These are phyloP conservation scores for Drosophila tsacasi DNA, from an alignment of 1,140 invertebrate genomes.

Conservation along the genomic window DNA sequence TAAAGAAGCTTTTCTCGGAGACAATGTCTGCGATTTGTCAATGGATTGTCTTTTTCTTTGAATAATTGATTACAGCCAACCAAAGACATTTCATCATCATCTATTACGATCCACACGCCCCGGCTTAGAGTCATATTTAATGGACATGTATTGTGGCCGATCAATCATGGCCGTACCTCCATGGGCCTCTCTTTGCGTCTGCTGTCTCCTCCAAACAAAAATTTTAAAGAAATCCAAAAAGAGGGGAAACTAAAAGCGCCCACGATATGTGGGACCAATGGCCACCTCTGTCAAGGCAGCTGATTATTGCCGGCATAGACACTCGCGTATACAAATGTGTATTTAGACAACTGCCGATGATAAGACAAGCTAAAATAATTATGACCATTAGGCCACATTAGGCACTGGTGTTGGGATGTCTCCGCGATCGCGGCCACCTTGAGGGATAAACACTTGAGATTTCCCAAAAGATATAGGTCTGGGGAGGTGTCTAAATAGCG, in stretches of 20 bases:
- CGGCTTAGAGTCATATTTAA: conserved; percentile 76
- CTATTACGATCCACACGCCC: conserved; percentile 66
- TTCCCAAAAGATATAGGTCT: not conserved
- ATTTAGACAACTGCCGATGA: conserved; percentile 67
- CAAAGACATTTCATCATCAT: conserved; percentile 61
- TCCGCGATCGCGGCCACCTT: conserved; percentile 25
- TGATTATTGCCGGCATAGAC: conserved; percentile 55
- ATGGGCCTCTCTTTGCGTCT: conserved; percentile 2
- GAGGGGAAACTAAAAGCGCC: conserved; percentile 61
- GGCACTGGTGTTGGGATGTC: conserved; percentile 53
- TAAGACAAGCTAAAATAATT: conserved; percentile 80
- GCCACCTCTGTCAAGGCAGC: conserved; percentile 69
- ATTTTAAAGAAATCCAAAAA: conserved; percentile 33
- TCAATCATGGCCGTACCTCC: conserved; percentile 75
- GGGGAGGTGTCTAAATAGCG: conserved; percentile 5
- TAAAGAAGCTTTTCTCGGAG: conserved; percentile 6
- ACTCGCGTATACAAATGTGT: conserved; percentile 59
- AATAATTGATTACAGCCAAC: conserved; percentile 69
- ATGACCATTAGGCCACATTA: conserved; percentile 74
- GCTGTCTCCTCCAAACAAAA: conserved; percentile 20
- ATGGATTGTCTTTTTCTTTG: conserved; percentile 16
- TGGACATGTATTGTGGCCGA: conserved; percentile 76
- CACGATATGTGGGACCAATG: conserved; percentile 73
- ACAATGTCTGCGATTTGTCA: conserved; percentile 45
- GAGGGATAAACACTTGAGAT: conserved; percentile 33